Evolutionary conservation across 2,888 invertebrate genomes (phyloP).

Genomic region (Sarcophaga caerulescens): DNA sequence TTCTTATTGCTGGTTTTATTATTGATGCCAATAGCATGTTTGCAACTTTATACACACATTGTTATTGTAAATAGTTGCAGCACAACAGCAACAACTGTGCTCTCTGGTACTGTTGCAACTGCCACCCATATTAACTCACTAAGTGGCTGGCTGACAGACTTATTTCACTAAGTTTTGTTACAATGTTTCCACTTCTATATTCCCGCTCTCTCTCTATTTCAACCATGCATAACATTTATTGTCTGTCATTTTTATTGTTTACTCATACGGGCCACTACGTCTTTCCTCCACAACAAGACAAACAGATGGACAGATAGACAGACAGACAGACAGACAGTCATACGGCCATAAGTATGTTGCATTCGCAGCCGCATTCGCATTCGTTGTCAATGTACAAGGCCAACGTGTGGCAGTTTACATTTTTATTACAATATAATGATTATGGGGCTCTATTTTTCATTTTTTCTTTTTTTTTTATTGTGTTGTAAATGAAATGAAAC

Average conservation of each 20-base stretch:
- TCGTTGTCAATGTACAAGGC: constrained; percentile 77
- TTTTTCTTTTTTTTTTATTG: constrained; percentile 35
- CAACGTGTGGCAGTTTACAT: constrained; percentile 76
- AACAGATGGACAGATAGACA: neutral
- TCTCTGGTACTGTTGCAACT: neutral
- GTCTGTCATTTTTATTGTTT: neutral
- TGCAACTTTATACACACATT: constrained; percentile 27
- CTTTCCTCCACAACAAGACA: neutral
- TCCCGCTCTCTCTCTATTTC: neutral
- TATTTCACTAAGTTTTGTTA: neutral
- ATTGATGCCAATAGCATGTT: constrained; percentile 56
- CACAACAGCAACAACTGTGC: constrained; percentile 31
- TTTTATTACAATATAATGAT: constrained; percentile 69
- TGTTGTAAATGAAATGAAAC: no score
- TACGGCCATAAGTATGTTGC: constrained; percentile 1
- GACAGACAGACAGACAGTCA: neutral
- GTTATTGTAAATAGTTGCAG: constrained; percentile 36
- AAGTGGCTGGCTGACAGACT: constrained; percentile 14
- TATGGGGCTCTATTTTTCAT: constrained; percentile 45
- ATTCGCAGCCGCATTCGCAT: constrained; percentile 19
- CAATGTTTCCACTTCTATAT: neutral
- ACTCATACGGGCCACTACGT: neutral
- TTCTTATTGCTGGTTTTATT: constrained; percentile 45
- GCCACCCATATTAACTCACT: neutral
- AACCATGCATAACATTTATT: neutral